Evolutionary conservation across 1,140 invertebrate species (phyloP).

Genomic region (Zaprionus inermis): DNA sequence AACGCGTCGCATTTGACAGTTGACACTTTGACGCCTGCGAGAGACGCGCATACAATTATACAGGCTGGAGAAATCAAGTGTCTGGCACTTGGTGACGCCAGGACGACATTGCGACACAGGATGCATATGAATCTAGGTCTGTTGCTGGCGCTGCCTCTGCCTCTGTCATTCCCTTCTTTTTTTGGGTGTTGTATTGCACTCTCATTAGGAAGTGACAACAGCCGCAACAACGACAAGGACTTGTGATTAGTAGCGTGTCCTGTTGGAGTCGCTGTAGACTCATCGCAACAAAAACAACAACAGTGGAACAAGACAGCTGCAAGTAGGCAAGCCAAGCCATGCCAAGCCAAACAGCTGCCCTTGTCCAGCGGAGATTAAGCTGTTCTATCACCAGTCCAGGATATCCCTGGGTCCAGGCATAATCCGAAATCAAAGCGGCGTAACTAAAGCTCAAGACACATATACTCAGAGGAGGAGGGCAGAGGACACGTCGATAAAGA

Average conservation of each 20-base stretch:
- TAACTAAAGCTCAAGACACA: conserved; percentile 67
- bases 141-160: neutral
- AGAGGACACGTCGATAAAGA: neutral
- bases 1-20: conserved; percentile 64
- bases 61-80: conserved; percentile 72
- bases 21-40: conserved; percentile 66
- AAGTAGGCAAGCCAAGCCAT: conserved; percentile 33
- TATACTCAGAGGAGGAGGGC: neutral
- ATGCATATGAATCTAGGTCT: conserved; percentile 39
- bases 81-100: conserved; percentile 66
- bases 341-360: conserved; percentile 43
- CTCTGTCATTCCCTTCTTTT: conserved; percentile 25
- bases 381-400: conserved; percentile 41
- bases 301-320: conserved; percentile 48
- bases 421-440: conserved; percentile 74
- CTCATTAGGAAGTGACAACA: conserved; percentile 80
- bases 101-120: conserved; percentile 30
- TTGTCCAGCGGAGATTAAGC: conserved; percentile 54
- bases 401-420: conserved; percentile 26
- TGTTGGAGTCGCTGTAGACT: conserved; percentile 59
- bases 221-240: conserved; percentile 32
- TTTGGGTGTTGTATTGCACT: conserved; percentile 67
- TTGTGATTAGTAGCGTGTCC: conserved; percentile 72
- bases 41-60: conserved; percentile 74
- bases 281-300: conserved; percentile 53